A percentile compares a stretch with the other conserved stretches of the same genome.
phyloP scores from a whole-genome alignment of 2,797 vertebrate species.

The Acipenser transmontanus region DNA sequence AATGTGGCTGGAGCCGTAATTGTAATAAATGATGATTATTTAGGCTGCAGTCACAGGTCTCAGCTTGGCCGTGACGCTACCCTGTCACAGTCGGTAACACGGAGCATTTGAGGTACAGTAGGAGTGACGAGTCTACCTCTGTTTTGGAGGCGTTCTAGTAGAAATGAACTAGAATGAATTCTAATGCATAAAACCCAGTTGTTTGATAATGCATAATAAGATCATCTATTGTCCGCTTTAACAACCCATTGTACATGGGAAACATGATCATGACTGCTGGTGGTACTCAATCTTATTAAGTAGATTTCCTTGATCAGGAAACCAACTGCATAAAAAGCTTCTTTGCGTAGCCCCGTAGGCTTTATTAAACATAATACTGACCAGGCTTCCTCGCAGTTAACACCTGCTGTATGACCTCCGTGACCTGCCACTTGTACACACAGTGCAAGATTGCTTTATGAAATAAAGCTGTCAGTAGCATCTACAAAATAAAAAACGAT shows the following conservation, averaged over 20 bases:
- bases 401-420: slow-evolving; percentile 73
- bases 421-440: slow-evolving; percentile 84
- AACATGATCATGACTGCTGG: no score
- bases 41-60: no score
- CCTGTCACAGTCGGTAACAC: no score
- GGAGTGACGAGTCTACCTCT: background rate
- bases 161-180: background rate
- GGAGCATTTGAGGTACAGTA: background rate
- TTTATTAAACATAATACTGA: slow-evolving; percentile 67
- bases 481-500: slow-evolving; percentile 94
- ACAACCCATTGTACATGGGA: no score
- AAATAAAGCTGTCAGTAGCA: slow-evolving; percentile 99
- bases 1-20: no score
- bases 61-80: no score
- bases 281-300: no score
- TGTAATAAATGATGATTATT: no score
- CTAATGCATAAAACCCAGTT: background rate
- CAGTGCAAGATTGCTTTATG: slow-evolving; percentile 97
- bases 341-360: slow-evolving; percentile 27
- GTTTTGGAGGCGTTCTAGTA: background rate
- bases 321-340: slow-evolving; percentile 1
- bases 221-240: no score
- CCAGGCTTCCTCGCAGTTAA: slow-evolving; percentile 71
- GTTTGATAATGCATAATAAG: no score
- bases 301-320: no score